phyloP scores from a whole-genome alignment of 92 coral and sea anemone genomes.

The Epizoanthus ramosus region DNA sequence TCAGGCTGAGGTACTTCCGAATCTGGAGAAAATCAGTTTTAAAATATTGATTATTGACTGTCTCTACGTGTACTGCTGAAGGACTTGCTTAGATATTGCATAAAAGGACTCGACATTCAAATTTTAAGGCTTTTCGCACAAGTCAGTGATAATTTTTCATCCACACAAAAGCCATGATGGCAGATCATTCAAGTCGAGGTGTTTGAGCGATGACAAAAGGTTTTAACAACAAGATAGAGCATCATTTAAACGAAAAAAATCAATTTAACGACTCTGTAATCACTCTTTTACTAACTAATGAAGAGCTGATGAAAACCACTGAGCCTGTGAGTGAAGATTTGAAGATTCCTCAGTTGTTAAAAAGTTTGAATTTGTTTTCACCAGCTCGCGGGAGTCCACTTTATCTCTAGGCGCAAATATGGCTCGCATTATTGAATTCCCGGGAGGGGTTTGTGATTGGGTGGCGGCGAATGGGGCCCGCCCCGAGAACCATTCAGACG shows the following conservation, averaged over 20 bases:
- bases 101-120: background rate
- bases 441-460: slow-evolving; percentile 8
- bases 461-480: background rate
- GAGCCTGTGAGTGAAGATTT: background rate
- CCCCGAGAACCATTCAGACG: slow-evolving; percentile 18
- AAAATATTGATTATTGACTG: background rate
- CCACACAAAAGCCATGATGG: slow-evolving; percentile 9
- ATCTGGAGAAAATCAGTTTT: background rate
- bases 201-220: slow-evolving; percentile 19
- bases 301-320: background rate
- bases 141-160: background rate
- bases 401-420: slow-evolving; percentile 1
- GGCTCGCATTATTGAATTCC: slow-evolving; percentile 21
- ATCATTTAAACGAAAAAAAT: slow-evolving; percentile 33
- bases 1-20: background rate
- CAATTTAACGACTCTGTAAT: slow-evolving; percentile 26
- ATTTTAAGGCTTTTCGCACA: background rate
- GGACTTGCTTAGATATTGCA: background rate
- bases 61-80: too few relatives aligned
- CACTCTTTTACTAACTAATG: background rate
- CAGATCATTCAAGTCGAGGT: slow-evolving; percentile 11
- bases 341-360: background rate
- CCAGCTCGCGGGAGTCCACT: background rate
- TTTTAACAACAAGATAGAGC: background rate
- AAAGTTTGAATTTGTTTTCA: background rate